Evolutionary conservation across 2,113 vertebrate genomes (phyloP).

Genomic region (Gulo gulo): DNA sequence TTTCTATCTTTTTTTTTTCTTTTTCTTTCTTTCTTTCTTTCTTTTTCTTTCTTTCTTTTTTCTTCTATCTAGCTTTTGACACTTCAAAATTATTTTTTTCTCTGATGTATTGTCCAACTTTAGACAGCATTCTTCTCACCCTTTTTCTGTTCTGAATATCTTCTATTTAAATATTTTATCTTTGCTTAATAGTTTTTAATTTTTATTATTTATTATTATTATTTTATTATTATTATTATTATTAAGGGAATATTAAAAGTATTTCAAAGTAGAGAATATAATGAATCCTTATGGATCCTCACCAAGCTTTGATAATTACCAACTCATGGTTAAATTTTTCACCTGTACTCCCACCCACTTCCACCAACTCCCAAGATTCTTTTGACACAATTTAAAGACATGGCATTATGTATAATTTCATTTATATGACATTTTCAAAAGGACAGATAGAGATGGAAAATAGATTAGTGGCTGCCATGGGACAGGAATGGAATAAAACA

Average conservation of each 20-base stretch:
- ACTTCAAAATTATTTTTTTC: not conserved
- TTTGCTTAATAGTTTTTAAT: not conserved
- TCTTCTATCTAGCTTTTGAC: not conserved
- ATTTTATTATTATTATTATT: too few species aligned
- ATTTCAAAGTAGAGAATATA: not conserved
- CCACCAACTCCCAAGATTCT: not conserved
- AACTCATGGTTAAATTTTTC: not conserved
- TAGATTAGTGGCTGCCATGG: not conserved
- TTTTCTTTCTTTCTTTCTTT: not conserved
- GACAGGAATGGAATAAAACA: fast-evolving
- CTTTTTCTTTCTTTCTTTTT: not conserved
- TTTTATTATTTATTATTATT: not conserved
- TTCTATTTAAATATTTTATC: not conserved
- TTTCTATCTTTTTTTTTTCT: not conserved
- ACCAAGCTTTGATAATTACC: not conserved
- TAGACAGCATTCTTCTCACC: not conserved
- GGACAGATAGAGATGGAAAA: not conserved
- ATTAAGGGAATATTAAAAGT: not conserved
- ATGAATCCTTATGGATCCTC: not conserved
- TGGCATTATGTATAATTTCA: not conserved
- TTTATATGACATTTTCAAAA: not conserved
- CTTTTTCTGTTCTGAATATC: not conserved
- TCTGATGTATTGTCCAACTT: not conserved
- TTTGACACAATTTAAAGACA: not conserved
- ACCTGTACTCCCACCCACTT: not conserved